Conservation (phyloP, 2,888 invertebrate genomes). For the Drosophila kanekoi region DNA sequence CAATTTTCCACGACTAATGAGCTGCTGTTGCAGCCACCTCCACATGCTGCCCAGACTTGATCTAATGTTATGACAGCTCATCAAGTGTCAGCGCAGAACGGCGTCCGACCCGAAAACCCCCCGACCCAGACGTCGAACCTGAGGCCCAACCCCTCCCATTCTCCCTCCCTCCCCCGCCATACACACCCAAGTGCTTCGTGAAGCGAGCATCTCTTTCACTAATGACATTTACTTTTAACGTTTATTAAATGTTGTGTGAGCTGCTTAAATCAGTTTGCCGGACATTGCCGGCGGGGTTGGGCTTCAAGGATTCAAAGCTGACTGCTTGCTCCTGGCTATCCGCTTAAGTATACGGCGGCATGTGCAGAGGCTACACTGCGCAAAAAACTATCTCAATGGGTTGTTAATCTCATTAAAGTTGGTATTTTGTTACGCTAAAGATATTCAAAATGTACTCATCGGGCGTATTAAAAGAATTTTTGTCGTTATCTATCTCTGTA, state of each 20-base stretch:
- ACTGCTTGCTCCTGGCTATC: constrained; percentile 4
- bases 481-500: no score
- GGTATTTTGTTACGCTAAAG: no score
- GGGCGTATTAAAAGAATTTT: no score
- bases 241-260: constrained; percentile 76
- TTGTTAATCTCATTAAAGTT: not conserved
- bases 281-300: constrained; percentile 33
- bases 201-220: constrained; percentile 53
- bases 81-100: constrained; percentile 78
- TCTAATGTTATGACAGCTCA: constrained; percentile 84
- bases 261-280: constrained; percentile 72
- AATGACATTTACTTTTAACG: constrained; percentile 81
- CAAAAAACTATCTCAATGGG: not conserved
- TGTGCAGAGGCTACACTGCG: constrained; percentile 24
- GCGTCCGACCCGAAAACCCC: constrained; percentile 12
- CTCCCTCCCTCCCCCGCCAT: not conserved
- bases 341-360: constrained; percentile 13
- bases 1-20: constrained; percentile 75
- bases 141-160: not conserved
- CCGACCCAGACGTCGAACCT: not conserved
- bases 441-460: no score
- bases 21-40: constrained; percentile 33
- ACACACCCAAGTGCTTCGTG: constrained; percentile 21
- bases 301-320: not conserved
- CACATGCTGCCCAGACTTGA: constrained; percentile 62